These are phyloP conservation scores for Scrobipalpa costella DNA, from an alignment of 2,888 invertebrate species.

Conservation along the genomic window DNA sequence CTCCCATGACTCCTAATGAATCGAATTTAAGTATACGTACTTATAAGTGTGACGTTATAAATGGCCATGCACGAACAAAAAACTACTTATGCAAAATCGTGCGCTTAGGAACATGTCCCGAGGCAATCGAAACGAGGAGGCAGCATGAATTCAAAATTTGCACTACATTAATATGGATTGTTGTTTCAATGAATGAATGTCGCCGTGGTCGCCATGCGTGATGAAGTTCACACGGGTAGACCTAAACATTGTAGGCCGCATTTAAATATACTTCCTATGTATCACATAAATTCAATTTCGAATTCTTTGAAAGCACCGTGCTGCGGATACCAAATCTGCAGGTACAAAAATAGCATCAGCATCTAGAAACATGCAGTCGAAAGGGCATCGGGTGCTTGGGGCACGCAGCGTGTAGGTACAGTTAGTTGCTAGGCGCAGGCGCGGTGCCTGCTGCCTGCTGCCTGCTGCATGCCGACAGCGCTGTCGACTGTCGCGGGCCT, in stretches of 20 bases:
- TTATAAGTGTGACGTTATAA: slow-evolving; percentile 68
- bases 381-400: background rate
- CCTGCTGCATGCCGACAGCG: background rate
- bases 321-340: slow-evolving; percentile 68
- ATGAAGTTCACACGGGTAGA: slow-evolving; percentile 80
- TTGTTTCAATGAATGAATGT: slow-evolving; percentile 80
- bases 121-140: slow-evolving; percentile 72
- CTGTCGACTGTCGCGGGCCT: slow-evolving; percentile 1
- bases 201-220: slow-evolving; percentile 76
- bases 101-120: slow-evolving; percentile 72
- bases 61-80: slow-evolving; percentile 71
- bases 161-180: slow-evolving; percentile 81
- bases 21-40: slow-evolving; percentile 39
- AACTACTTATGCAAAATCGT: slow-evolving; percentile 77
- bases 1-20: slow-evolving; percentile 63
- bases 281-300: slow-evolving; percentile 72
- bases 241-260: slow-evolving; percentile 77
- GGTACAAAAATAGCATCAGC: slow-evolving; percentile 71
- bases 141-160: slow-evolving; percentile 79
- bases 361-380: slow-evolving; percentile 58
- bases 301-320: slow-evolving; percentile 78
- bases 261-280: slow-evolving; percentile 81
- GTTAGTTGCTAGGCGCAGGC: slow-evolving; percentile 46
- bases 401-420: slow-evolving; percentile 53
- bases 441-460: too few species aligned